Conservation (phyloP, 1,140 invertebrate species). For the Coptotermes formosanus region DNA sequence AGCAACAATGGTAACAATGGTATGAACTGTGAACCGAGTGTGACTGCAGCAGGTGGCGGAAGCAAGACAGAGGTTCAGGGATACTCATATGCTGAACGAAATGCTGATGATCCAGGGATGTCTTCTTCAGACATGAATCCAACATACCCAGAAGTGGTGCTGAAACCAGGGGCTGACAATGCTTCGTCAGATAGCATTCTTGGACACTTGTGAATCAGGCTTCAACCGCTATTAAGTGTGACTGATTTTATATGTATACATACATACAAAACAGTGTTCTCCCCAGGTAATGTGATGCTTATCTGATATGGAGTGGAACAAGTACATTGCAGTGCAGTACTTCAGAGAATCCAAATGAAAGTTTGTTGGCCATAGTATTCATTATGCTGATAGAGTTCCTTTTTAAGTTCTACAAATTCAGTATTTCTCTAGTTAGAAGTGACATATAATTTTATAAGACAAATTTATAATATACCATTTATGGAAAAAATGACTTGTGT, state of each 20-base stretch:
- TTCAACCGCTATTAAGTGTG: not conserved
- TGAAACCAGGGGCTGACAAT: not conserved
- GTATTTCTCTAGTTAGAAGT: not conserved
- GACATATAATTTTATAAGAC: conserved; percentile 19
- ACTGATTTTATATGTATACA: not conserved
- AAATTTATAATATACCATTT: conserved; percentile 11
- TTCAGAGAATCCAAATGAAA: not conserved
- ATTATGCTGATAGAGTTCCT: not conserved
- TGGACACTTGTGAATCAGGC: conserved; percentile 3
- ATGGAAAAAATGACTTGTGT: not conserved
- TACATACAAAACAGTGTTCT: not conserved
- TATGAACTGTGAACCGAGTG: not conserved
- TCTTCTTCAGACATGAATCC: not conserved
- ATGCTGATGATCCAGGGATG: not conserved
- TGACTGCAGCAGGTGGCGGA: not conserved
- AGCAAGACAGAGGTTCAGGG: not conserved
- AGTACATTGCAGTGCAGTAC: not conserved
- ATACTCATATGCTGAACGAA: not conserved
- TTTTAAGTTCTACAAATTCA: not conserved
- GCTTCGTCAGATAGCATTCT: conserved; percentile 8
- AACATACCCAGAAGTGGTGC: not conserved
- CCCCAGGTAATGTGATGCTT: not conserved
- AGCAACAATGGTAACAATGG: not conserved
- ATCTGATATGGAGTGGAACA: not conserved
- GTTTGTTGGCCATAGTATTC: not conserved